phyloP scores from a whole-genome alignment of 2,113 vertebrate genomes.

The Pavo muticus region DNA sequence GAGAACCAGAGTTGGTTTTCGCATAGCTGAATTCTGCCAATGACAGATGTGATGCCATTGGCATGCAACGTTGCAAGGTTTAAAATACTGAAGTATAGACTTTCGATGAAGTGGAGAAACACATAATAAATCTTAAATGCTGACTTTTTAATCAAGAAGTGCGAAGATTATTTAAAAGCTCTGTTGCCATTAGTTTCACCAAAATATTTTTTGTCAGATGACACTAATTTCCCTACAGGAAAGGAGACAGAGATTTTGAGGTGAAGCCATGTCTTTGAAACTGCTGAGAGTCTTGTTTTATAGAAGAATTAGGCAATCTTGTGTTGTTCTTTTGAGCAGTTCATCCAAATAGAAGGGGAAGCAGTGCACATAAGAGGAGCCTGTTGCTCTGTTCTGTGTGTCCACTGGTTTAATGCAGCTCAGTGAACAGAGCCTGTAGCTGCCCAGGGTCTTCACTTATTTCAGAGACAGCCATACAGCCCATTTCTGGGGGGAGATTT shows the following conservation, averaged over 20 bases:
- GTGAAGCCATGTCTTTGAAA: not conserved
- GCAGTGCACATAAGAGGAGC: not conserved
- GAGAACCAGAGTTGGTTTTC: not conserved
- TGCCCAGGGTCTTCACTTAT: not conserved
- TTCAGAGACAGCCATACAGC: not conserved
- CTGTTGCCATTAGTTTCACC: not conserved
- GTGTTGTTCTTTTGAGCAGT: not conserved
- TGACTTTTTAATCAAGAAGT: not conserved
- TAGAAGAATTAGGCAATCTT: not conserved
- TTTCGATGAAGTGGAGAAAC: slow-evolving; percentile 6
- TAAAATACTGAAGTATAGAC: not conserved
- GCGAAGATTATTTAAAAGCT: not conserved
- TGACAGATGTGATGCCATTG: not conserved
- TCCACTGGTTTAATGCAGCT: not conserved
- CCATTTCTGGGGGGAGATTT: not conserved
- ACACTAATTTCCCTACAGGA: not conserved
- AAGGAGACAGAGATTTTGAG: not conserved
- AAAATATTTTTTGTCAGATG: slow-evolving; percentile 19
- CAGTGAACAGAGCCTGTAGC: not conserved
- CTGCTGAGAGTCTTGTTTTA: not conserved
- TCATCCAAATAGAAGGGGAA: not conserved
- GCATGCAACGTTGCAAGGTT: not conserved
- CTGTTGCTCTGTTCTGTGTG: not conserved
- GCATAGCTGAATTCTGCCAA: not conserved
- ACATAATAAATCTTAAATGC: not conserved